Conservation (phyloP, 1,140 invertebrate species). For the Drosophila arizonae region DNA sequence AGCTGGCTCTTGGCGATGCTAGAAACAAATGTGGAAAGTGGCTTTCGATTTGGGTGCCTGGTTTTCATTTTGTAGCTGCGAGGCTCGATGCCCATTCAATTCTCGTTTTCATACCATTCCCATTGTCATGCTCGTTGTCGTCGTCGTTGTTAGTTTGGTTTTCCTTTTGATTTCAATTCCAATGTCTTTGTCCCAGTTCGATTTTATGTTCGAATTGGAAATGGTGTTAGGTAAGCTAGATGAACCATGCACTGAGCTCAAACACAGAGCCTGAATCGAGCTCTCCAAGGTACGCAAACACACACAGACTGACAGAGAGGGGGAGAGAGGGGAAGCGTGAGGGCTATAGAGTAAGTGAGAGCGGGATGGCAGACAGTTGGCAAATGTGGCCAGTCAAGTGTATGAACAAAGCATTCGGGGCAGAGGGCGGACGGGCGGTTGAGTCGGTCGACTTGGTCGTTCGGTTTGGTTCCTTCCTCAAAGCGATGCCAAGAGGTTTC, state of each 20-base stretch:
- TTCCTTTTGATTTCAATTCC: conserved; percentile 57
- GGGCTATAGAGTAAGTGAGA: neutral
- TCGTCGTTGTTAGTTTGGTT: conserved; percentile 25
- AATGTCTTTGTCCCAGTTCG: conserved; percentile 66
- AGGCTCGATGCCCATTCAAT: conserved; percentile 1
- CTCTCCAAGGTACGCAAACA: conserved; percentile 21
- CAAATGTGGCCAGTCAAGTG: conserved; percentile 66
- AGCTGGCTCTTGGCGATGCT: neutral
- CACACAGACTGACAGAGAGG: conserved; percentile 24
- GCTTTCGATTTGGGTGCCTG: conserved; percentile 16
- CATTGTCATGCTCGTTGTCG: conserved; percentile 11
- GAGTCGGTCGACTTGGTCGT: conserved; percentile 6
- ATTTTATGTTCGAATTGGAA: conserved; percentile 72
- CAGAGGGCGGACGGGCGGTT: conserved; percentile 21
- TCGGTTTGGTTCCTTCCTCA: neutral
- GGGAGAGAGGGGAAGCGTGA: conserved; percentile 18
- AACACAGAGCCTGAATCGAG: conserved; percentile 35
- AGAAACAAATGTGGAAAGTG: conserved; percentile 28
- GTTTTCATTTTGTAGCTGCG: conserved; percentile 16
- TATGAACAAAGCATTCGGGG: conserved; percentile 69
- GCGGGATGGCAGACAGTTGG: conserved; percentile 15
- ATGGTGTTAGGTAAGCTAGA: conserved; percentile 69
- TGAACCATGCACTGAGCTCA: conserved; percentile 50
- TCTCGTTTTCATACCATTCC: neutral
- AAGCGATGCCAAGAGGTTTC: neutral